Evolutionary conservation across 2,888 invertebrate genomes (phyloP).

Genomic region (Fragum fragum): DNA sequence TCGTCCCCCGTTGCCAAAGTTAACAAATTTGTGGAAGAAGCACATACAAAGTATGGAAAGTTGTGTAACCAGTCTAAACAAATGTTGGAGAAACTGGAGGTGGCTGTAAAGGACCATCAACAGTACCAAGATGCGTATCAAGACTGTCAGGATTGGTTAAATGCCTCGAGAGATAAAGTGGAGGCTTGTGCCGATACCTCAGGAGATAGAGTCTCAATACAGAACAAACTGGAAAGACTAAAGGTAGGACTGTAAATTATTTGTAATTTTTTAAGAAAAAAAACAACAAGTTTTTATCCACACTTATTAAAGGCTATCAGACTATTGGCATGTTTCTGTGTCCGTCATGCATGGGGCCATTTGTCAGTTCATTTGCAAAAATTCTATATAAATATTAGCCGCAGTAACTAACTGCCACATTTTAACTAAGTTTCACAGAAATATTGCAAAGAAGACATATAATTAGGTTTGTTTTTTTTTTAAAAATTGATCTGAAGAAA

Average conservation of each 20-base stretch:
- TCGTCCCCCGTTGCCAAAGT: constrained; percentile 79
- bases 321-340: too few species aligned
- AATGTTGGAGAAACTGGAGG: constrained; percentile 93
- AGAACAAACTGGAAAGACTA: constrained; percentile 85
- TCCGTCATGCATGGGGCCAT: too few species aligned
- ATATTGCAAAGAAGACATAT: too few species aligned
- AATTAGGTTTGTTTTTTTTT: too few species aligned
- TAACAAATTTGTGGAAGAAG: constrained; percentile 80
- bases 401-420: too few species aligned
- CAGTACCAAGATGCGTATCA: constrained; percentile 92
- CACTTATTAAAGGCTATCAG: too few species aligned
- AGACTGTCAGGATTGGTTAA: constrained; percentile 93
- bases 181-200: constrained; percentile 85
- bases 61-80: constrained; percentile 88
- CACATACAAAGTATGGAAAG: constrained; percentile 78
- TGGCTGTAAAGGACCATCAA: constrained; percentile 94
- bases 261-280: too few species aligned
- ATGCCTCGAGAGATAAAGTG: constrained; percentile 79
- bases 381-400: too few species aligned
- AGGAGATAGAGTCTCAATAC: constrained; percentile 91
- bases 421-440: too few species aligned
- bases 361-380: too few species aligned
- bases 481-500: too few species aligned
- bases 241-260: constrained; percentile 78
- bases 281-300: too few species aligned